A percentile compares a stretch with the other conserved stretches of the same genome.
Evolutionary conservation across 2,797 vertebrate species (phyloP).

Genomic region (Spinus pinus): DNA sequence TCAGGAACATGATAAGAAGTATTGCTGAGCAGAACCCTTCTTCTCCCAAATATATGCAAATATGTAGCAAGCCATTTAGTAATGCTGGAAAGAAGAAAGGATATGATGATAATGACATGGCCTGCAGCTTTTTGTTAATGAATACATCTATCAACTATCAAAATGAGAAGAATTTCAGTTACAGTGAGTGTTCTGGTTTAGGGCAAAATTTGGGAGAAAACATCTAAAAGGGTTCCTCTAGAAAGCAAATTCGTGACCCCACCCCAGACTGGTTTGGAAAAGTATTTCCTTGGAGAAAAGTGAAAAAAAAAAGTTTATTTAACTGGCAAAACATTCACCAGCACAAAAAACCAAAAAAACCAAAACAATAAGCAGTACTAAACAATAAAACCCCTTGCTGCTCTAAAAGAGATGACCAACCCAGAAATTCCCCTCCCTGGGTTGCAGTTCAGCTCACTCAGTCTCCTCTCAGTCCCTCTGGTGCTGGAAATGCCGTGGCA

Average conservation of each 20-base stretch:
- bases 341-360: too few species aligned
- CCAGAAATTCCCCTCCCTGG: neutral
- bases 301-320: neutral
- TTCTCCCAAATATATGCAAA: neutral
- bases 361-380: neutral
- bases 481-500: fast-evolving
- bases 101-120: neutral
- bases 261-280: neutral
- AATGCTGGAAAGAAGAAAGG: neutral
- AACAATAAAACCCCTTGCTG: neutral
- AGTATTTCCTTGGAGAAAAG: neutral
- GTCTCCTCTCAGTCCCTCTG: neutral
- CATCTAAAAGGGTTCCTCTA: neutral
- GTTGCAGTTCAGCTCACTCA: too few species aligned
- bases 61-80: neutral
- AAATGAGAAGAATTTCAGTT: neutral
- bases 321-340: neutral
- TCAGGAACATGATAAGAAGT: neutral
- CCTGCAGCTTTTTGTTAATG: conserved; percentile 17
- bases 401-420: neutral
- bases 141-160: neutral
- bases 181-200: neutral
- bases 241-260: neutral
- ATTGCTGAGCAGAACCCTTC: neutral
- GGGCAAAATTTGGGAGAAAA: neutral